These are phyloP conservation scores for Andrena hattorfiana DNA, from an alignment of 2,888 invertebrate genomes.

Conservation along the genomic window DNA sequence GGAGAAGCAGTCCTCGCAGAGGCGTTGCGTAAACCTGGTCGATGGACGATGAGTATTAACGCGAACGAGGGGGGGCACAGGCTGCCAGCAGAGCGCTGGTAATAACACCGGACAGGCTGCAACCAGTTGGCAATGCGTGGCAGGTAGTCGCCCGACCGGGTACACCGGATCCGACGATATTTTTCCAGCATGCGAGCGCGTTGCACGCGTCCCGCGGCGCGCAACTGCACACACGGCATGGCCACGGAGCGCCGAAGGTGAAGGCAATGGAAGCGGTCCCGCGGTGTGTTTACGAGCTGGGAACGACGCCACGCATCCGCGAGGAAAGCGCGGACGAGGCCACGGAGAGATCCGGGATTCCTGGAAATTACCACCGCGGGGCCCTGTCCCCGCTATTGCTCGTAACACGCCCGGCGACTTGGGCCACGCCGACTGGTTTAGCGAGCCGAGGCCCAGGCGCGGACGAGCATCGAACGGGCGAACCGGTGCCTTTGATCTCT, in stretches of 20 bases:
- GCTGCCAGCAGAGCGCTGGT: not conserved
- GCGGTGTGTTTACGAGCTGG: constrained; percentile 57
- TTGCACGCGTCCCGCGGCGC: not conserved
- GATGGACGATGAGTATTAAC: constrained; percentile 28
- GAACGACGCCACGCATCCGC: constrained; percentile 53
- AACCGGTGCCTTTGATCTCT: constrained; percentile 4
- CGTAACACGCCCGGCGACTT: constrained; percentile 61
- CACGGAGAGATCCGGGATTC: constrained; percentile 70
- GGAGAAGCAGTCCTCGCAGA: constrained; percentile 4
- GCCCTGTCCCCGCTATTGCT: constrained; percentile 57
- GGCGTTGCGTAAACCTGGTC: constrained; percentile 26
- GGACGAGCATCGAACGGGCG: not conserved
- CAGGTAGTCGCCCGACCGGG: constrained; percentile 36
- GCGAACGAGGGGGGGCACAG: not conserved
- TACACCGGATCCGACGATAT: constrained; percentile 53
- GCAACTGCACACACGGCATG: no score
- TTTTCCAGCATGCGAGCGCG: constrained; percentile 36
- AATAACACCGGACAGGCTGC: not conserved
- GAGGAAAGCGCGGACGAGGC: constrained; percentile 61
- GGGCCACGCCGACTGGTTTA: constrained; percentile 69
- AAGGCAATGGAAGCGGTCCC: constrained; percentile 63
- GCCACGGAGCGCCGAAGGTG: constrained; percentile 54
- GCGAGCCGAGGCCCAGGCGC: constrained; percentile 60
- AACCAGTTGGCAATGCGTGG: not conserved
- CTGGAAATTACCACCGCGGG: constrained; percentile 59